phyloP scores from a whole-genome alignment of 53 echinoderm and acorn worm genomes.

The Henricia sp. region DNA sequence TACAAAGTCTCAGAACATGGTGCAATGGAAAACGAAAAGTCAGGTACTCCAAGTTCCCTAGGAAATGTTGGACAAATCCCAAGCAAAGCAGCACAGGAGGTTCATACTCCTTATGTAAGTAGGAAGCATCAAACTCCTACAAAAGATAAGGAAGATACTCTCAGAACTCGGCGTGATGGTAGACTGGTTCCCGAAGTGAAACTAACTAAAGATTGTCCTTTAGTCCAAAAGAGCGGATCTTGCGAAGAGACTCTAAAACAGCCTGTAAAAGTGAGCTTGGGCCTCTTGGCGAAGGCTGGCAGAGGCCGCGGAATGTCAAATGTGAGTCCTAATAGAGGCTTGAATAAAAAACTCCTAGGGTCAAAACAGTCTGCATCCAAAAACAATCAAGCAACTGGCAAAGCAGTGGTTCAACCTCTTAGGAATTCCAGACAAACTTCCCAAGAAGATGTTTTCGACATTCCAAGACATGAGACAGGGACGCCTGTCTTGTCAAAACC shows the following conservation, averaged over 20 bases:
- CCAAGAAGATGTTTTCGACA: not conserved
- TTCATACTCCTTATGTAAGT: no score
- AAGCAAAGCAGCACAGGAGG: no score
- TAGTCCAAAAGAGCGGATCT: not conserved
- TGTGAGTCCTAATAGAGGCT: not conserved
- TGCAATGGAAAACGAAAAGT: no score
- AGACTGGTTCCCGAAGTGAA: not conserved
- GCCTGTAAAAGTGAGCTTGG: not conserved
- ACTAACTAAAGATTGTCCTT: not conserved
- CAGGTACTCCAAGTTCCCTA: no score
- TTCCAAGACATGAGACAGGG: not conserved
- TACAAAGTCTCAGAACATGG: no score
- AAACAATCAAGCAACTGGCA: not conserved
- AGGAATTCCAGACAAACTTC: not conserved
- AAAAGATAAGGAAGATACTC: no score
- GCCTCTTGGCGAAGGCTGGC: not conserved
- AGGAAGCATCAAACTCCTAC: no score
- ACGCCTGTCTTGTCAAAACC: constrained; percentile 5
- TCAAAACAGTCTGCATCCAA: not conserved
- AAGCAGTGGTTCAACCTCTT: not conserved
- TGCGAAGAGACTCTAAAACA: not conserved
- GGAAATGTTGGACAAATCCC: no score
- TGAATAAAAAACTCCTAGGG: not conserved
- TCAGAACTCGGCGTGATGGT: no score
- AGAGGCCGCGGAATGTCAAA: not conserved